Percentiles rank a stretch among this genome's conserved stretches.
phyloP scores from a whole-genome alignment of 2,888 invertebrate genomes.

The Agrochola litura region DNA sequence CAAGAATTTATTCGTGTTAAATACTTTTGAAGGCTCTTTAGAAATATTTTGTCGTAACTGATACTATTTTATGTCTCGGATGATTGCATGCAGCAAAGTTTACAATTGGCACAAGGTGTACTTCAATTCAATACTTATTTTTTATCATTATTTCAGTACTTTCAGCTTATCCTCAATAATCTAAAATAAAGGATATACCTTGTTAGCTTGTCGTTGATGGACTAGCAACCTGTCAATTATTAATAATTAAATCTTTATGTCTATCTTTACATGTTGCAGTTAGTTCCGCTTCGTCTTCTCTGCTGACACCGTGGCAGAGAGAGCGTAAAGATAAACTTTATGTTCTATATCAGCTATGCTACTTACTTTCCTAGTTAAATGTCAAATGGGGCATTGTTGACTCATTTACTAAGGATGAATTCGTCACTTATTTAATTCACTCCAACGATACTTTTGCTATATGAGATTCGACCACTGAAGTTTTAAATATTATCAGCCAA shows the following conservation, averaged over 20 bases:
- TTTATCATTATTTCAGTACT: not conserved
- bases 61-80: not conserved
- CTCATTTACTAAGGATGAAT: not conserved
- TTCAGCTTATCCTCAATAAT: slow-evolving; percentile 10
- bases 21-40: not conserved
- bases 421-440: not conserved
- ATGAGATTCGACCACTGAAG: not conserved
- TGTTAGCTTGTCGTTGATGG: slow-evolving; percentile 10
- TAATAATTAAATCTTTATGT: slow-evolving; percentile 43
- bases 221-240: slow-evolving; percentile 37
- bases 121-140: not conserved
- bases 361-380: slow-evolving; percentile 11
- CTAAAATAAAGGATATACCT: slow-evolving; percentile 11
- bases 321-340: slow-evolving; percentile 52
- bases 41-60: not conserved
- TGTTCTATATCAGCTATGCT: slow-evolving; percentile 18
- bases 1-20: not conserved
- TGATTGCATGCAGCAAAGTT: not conserved
- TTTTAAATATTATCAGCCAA: not conserved
- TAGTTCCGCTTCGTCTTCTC: slow-evolving; percentile 53
- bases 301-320: slow-evolving; percentile 52
- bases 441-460: not conserved
- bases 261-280: slow-evolving; percentile 32
- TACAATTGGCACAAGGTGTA: not conserved
- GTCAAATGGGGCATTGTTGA: slow-evolving; percentile 11